phyloP scores from a whole-genome alignment of 2,797 vertebrate species.

The Enteromius afrohamiltoni region DNA sequence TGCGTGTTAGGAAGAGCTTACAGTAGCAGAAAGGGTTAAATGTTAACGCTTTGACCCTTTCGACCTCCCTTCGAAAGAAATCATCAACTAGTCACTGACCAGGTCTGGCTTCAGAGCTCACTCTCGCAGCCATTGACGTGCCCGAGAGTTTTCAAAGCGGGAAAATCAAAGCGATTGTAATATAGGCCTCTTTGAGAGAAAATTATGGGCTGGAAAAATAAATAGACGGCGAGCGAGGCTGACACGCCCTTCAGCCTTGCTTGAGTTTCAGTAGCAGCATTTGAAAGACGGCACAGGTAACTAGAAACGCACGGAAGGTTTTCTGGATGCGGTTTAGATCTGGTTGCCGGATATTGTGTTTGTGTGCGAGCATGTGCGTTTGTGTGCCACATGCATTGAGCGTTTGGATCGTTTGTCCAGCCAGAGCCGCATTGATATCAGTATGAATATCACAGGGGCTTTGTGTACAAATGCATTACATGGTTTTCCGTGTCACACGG shows the following conservation, averaged over 20 bases:
- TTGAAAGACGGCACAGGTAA: slow-evolving; percentile 73
- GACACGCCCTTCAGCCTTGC: slow-evolving; percentile 72
- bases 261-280: slow-evolving; percentile 72
- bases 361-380: background rate
- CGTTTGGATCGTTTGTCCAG: background rate
- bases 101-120: slow-evolving; percentile 73
- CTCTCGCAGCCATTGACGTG: slow-evolving; percentile 67
- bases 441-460: slow-evolving; percentile 23
- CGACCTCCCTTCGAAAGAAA: slow-evolving; percentile 66
- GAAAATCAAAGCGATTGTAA: slow-evolving; percentile 49
- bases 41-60: slow-evolving; percentile 69
- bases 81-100: slow-evolving; percentile 63
- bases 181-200: slow-evolving; percentile 58
- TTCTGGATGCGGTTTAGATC: slow-evolving; percentile 57
- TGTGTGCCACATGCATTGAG: background rate
- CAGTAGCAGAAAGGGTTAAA: slow-evolving; percentile 62
- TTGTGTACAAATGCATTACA: slow-evolving; percentile 3
- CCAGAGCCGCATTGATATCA: slow-evolving; percentile 13
- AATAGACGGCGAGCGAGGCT: slow-evolving; percentile 70
- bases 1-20: slow-evolving; percentile 35
- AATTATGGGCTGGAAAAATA: slow-evolving; percentile 73
- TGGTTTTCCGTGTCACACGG: slow-evolving; percentile 16
- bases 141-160: slow-evolving; percentile 28
- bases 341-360: slow-evolving; percentile 50
- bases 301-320: slow-evolving; percentile 62